A percentile compares a stretch with the other conserved stretches of the same genome.
These are phyloP conservation scores for Sicus ferrugineus DNA, from an alignment of 2,888 invertebrate genomes.

Conservation along the genomic window DNA sequence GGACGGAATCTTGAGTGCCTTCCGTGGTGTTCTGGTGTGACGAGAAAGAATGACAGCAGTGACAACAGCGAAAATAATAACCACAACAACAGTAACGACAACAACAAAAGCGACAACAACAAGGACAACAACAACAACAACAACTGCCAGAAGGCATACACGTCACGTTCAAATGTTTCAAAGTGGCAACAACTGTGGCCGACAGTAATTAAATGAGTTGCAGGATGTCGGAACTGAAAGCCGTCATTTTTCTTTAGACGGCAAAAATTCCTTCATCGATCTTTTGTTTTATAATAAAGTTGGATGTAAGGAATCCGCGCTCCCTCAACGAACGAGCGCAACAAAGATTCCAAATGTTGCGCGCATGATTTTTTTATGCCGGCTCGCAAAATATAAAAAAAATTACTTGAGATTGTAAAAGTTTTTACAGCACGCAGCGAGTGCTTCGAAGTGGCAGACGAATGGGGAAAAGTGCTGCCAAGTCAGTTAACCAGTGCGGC, in stretches of 20 bases:
- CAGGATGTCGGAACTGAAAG: neutral
- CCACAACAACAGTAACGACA: too few relatives aligned
- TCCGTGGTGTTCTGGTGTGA: neutral
- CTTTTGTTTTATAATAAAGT: too few relatives aligned
- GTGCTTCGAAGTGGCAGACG: too few relatives aligned
- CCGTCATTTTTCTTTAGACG: neutral
- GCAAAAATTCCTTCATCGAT: too few relatives aligned
- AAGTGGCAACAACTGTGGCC: neutral
- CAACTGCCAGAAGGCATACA: too few relatives aligned
- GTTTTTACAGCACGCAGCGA: neutral
- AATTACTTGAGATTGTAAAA: neutral
- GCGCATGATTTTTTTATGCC: neutral
- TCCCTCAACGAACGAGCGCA: too few relatives aligned
- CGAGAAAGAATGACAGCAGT: neutral
- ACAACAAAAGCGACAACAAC: neutral
- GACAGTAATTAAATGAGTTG: neutral
- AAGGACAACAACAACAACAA: neutral
- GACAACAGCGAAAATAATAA: neutral
- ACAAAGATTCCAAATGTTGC: neutral
- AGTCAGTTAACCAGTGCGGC: conserved; percentile 25
- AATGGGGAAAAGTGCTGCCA: neutral
- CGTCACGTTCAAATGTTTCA: neutral
- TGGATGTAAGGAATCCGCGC: too few relatives aligned
- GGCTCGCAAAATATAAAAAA: neutral
- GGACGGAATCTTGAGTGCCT: neutral